Conservation (phyloP, 2,797 vertebrate species). For the Phoebastria nigripes region DNA sequence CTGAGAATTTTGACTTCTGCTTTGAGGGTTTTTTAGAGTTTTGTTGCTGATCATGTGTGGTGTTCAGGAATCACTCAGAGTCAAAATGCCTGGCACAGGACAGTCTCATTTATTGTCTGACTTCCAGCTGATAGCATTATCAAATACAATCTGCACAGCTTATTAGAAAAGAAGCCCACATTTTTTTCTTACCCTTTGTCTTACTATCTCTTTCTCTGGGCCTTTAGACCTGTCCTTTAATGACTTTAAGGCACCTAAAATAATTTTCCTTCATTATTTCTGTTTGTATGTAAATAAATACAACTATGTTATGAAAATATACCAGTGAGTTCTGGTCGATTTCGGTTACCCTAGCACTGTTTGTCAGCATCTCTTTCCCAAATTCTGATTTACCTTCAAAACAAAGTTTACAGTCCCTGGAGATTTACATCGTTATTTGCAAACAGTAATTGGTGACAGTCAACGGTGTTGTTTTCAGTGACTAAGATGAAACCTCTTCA, state of each 20-base stretch:
- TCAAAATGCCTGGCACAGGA: neutral
- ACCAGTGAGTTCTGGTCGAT: neutral
- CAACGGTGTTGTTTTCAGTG: neutral
- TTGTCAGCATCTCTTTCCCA: neutral
- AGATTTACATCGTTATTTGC: neutral
- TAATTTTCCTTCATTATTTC: neutral
- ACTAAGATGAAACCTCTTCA: neutral
- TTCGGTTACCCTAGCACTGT: neutral
- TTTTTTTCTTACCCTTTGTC: neutral
- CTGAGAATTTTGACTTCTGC: neutral
- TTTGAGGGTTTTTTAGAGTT: neutral
- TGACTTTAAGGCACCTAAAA: neutral
- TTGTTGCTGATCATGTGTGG: neutral
- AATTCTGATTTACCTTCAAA: neutral
- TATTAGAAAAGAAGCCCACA: neutral
- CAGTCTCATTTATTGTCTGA: neutral
- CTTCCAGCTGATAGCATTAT: neutral
- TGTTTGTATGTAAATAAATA: neutral
- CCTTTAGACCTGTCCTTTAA: neutral
- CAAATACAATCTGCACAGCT: neutral
- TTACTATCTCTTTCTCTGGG: neutral
- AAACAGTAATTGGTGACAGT: neutral
- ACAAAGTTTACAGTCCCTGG: neutral
- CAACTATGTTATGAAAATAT: neutral
- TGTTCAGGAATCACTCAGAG: neutral